These are phyloP conservation scores for Gambusia yucatana DNA, from an alignment of 2,797 vertebrate species.

Conservation along the genomic window DNA sequence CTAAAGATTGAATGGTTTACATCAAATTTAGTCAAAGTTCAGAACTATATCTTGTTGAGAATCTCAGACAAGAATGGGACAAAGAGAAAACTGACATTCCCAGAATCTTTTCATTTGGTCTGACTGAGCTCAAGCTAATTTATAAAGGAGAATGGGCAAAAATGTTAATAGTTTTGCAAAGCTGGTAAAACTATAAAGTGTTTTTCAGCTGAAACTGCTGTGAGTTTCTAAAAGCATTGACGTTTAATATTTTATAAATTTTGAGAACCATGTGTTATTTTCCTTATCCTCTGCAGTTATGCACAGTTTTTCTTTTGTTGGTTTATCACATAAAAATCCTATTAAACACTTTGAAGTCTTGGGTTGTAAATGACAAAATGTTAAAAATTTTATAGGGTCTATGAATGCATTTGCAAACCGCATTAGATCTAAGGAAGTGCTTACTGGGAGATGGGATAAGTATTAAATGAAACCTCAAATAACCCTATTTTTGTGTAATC, in stretches of 20 bases:
- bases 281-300: neutral
- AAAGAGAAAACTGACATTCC: neutral
- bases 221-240: neutral
- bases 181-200: too few relatives aligned
- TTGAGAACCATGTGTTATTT: neutral
- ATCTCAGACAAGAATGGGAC: neutral
- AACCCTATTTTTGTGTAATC: conserved; percentile 52
- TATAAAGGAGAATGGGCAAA: neutral
- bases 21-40: neutral
- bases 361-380: neutral
- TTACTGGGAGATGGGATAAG: conserved; percentile 10
- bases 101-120: neutral
- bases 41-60: neutral
- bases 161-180: neutral
- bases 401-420: neutral
- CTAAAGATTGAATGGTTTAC: neutral
- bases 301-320: neutral
- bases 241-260: neutral
- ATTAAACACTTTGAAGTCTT: neutral
- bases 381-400: neutral
- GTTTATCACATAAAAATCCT: neutral
- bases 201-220: neutral
- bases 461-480: conserved; percentile 34
- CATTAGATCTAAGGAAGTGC: neutral
- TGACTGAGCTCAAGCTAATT: neutral